These are phyloP conservation scores for Amaurobius ferox DNA, from an alignment of 2,888 invertebrate genomes.

Conservation along the genomic window DNA sequence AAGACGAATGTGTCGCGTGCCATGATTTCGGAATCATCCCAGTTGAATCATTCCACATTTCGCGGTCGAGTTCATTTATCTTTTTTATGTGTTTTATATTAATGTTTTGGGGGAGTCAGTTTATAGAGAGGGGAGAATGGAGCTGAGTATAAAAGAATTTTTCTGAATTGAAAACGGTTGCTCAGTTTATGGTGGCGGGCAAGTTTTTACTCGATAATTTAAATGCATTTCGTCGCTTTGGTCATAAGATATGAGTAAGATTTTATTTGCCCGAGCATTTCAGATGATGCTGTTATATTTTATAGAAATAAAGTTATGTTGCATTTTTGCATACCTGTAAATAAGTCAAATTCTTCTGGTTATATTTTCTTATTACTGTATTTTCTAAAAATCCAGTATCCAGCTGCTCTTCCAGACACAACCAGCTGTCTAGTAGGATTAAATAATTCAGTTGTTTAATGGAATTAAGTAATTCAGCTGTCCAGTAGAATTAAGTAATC, in stretches of 20 bases:
- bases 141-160: neutral
- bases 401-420: too few relatives aligned
- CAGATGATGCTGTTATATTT: too few relatives aligned
- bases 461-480: too few relatives aligned
- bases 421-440: too few relatives aligned
- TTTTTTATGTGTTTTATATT: neutral
- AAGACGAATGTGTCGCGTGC: conserved; percentile 46
- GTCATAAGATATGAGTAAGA: neutral
- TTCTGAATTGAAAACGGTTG: neutral
- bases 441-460: too few relatives aligned
- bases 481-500: too few relatives aligned
- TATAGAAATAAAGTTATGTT: too few relatives aligned
- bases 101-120: neutral
- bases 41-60: conserved; percentile 36
- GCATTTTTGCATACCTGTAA: too few relatives aligned
- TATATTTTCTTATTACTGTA: too few relatives aligned
- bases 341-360: too few relatives aligned
- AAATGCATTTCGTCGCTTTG: conserved; percentile 9
- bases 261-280: neutral
- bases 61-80: conserved; percentile 31
- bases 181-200: neutral
- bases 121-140: neutral
- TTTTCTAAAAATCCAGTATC: too few relatives aligned
- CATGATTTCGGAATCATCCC: conserved; percentile 22
- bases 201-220: neutral